A percentile compares a stretch with the other conserved stretches of the same genome.
These are phyloP conservation scores for Watsonalla cultraria DNA, from an alignment of 2,888 invertebrate species.

Conservation along the genomic window DNA sequence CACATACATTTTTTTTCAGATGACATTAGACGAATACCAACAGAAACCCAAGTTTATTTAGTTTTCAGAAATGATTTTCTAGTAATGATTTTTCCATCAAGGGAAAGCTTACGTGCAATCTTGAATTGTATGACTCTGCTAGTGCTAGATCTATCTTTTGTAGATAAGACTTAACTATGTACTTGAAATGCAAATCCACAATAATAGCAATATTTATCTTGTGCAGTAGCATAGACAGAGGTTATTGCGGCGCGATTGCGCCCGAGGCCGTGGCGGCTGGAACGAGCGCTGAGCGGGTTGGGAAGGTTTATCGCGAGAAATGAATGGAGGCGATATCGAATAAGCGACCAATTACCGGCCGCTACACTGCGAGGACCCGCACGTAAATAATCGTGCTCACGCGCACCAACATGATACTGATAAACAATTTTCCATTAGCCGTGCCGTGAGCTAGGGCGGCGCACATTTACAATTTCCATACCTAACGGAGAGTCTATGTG, in stretches of 20 bases:
- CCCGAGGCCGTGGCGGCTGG: conserved; percentile 25
- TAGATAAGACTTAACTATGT: conserved; percentile 7
- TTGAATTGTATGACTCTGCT: not conserved
- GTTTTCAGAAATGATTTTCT: no score
- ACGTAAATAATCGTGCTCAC: conserved; percentile 69
- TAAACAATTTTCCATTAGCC: conserved; percentile 71
- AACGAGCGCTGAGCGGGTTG: conserved; percentile 12
- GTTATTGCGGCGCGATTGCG: conserved; percentile 28
- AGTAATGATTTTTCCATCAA: no score
- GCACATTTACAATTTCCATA: conserved; percentile 54
- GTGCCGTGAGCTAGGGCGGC: conserved; percentile 31
- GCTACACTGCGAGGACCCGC: conserved; percentile 55
- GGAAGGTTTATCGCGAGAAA: conserved; percentile 65
- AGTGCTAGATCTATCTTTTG: not conserved
- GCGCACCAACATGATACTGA: conserved; percentile 62
- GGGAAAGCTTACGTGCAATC: not conserved
- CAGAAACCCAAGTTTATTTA: no score
- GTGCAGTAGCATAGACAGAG: conserved; percentile 41
- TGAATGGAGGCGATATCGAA: conserved; percentile 72
- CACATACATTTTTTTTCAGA: no score
- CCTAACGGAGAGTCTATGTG: conserved; percentile 47
- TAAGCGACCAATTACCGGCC: conserved; percentile 68
- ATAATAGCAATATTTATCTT: conserved; percentile 41
- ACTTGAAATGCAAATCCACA: conserved; percentile 15
- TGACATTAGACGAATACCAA: no score